A percentile compares a stretch with the other conserved stretches of the same genome.
phyloP scores from a whole-genome alignment of 2,888 invertebrate species.

The Cosmopolites sordidus region DNA sequence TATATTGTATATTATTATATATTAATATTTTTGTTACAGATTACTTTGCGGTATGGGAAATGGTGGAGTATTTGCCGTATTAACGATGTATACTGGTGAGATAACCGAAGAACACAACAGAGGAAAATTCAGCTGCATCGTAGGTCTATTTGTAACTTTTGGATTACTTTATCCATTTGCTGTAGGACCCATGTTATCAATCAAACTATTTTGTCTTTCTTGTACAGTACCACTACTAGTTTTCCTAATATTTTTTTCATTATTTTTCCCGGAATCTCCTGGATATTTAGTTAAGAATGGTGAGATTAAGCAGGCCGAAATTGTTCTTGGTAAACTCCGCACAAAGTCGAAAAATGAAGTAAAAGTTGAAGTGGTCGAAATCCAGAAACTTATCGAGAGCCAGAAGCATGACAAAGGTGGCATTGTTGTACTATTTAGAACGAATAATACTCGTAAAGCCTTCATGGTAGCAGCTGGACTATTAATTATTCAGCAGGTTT shows the following conservation, averaged over 20 bases:
- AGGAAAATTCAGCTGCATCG: constrained; percentile 62
- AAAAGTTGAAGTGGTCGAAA: constrained; percentile 19
- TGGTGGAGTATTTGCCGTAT: constrained; percentile 65
- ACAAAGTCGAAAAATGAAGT: constrained; percentile 16
- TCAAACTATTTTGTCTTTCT: constrained; percentile 30
- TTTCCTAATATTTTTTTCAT: constrained; percentile 29
- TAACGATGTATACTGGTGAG: constrained; percentile 83
- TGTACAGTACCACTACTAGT: constrained; percentile 29
- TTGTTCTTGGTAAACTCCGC: constrained; percentile 43
- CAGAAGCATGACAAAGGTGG: constrained; percentile 18
- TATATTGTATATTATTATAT: too few relatives aligned
- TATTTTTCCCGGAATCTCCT: constrained; percentile 35
- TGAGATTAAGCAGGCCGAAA: constrained; percentile 56
- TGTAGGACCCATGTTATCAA: constrained; percentile 32
- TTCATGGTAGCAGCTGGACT: constrained; percentile 66
- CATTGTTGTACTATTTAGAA: constrained; percentile 21
- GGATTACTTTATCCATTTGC: constrained; percentile 32
- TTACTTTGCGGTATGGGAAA: constrained; percentile 61
- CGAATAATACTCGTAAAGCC: constrained; percentile 46
- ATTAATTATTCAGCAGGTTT: constrained; percentile 78
- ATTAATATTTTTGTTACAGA: constrained; percentile 29
- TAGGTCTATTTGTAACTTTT: constrained; percentile 28
- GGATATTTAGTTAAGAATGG: constrained; percentile 45
- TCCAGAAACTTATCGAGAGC: constrained; percentile 17
- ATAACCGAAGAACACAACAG: constrained; percentile 74